Evolutionary conservation across 2,888 invertebrate genomes (phyloP), one percentile per base, ranked within the genome.

Genomic region (Eledona agricola): DNA sequence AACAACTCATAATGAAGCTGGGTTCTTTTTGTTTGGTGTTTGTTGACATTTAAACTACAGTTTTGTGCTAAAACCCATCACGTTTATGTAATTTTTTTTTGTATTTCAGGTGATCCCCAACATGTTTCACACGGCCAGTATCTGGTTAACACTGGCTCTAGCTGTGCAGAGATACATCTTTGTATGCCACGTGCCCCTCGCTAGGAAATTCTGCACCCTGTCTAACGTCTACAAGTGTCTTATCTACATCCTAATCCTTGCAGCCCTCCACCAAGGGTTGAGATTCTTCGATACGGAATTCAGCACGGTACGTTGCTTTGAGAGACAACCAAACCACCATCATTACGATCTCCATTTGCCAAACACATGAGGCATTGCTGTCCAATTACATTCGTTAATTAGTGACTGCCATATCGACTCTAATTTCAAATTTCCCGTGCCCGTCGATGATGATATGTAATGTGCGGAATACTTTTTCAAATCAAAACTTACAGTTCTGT

Each of bases 111-210:
- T 83, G 63, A 83, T 93, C 60, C 93, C 93, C 11, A 89, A 90
- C 11, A 84, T 93, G 78, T 95, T 94, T 75, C 96, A 96, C 78
- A 94, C 95, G 2, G 93, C 94, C 2, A 93, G 93, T 63, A 93
- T 95, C 56, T 96, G 95, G 95, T 78, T 96, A 64, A 96, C 96
- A 0, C 80, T 96, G 60, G 89, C 93, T 0, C 78, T 96, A 55
- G 96, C 96, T 0, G 89, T 91, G 9, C 96, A 96, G 77, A 81
- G 96, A 70, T 96, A 95, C 79, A 91, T 96, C 66, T 96, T 94
- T 77, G 95, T 96, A 1, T 96, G 95, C 70, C 94, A 95, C 74
- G 93, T 95, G 0, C 88, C 93, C 0, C 83, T 89, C 55, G 96
- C 96, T 0, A 82, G 92, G 51, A 88, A 88, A n/a, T 86, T 87